These are phyloP conservation scores for Pampus argenteus DNA, from an alignment of 2,797 vertebrate species.

Conservation along the genomic window DNA sequence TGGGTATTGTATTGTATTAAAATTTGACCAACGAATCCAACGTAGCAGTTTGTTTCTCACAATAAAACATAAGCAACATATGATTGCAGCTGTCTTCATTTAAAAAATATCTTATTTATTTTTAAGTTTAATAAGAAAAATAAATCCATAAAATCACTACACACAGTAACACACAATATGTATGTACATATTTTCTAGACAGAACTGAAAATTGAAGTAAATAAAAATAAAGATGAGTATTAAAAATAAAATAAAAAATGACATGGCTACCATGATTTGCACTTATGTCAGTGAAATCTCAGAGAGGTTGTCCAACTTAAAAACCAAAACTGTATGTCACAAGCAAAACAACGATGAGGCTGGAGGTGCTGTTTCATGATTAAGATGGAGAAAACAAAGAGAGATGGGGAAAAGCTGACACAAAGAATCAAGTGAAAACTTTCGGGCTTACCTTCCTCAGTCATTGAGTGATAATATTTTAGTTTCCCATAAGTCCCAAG, in stretches of 20 bases:
- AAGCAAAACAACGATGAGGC: slow-evolving; percentile 49
- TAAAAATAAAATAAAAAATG: slow-evolving; percentile 60
- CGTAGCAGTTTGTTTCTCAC: slow-evolving; percentile 23
- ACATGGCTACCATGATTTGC: slow-evolving; percentile 80
- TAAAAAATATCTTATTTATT: slow-evolving; percentile 15
- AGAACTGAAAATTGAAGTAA: slow-evolving; percentile 8
- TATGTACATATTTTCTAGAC: slow-evolving; percentile 36
- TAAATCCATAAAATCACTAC: slow-evolving; percentile 45
- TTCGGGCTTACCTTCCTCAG: slow-evolving; percentile 99
- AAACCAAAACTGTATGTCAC: slow-evolving; percentile 61
- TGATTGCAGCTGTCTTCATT: slow-evolving; percentile 9
- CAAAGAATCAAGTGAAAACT: slow-evolving; percentile 78
- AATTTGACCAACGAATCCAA: background rate
- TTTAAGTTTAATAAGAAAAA: slow-evolving; percentile 21
- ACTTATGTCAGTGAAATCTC: slow-evolving; percentile 89
- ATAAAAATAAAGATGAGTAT: slow-evolving; percentile 28
- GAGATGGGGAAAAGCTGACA: slow-evolving; percentile 65
- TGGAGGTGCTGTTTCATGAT: slow-evolving; percentile 36
- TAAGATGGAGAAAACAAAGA: slow-evolving; percentile 58
- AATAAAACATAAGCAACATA: slow-evolving; percentile 39
- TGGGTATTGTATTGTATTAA: slow-evolving; percentile 26
- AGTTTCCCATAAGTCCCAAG: slow-evolving; percentile 99
- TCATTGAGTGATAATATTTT: slow-evolving; percentile 99
- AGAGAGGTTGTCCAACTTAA: slow-evolving; percentile 78
- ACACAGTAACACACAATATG: slow-evolving; percentile 61